Base-by-base conservation (phyloP, 1,140 invertebrate species). In the Drosophila ercepeae region DNA sequence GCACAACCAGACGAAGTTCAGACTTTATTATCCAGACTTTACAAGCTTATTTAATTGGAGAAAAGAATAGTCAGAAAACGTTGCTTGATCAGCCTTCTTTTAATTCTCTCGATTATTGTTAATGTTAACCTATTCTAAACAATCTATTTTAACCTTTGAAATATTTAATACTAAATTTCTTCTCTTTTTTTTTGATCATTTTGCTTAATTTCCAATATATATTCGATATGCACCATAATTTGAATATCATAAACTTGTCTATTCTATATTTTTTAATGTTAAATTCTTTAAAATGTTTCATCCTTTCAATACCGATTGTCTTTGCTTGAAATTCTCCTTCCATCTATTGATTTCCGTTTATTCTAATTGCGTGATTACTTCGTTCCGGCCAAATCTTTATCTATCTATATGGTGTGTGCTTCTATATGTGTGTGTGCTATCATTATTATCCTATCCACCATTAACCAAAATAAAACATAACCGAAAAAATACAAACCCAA, bases 401-500 rank as follows among this genome's bases (percentile, higher is more conserved):
- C 44, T 72, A 41, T 58, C 18, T 68, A 46, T 60, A 41, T 69
- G 63, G 53, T 61, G 64, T 86, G 70, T 67, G 64, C 82, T 79
- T 83, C 52, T 71, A 42, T 78, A 39, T 78, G 41, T 86, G 63
- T 89, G 63, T 89, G 72, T 89, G 78, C 78, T 63, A 25, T 57
- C 57, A 48, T 55, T 65, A 65, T 57, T 73, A 86, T 79, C 75
- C 81, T 72, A 68, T 36, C 53, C 60, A 65, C 54, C 58, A 81
- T 68, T 75, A 78, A 77, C 58, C 27, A 54, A 75, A 81, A 74
- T 52, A 51, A 76, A 77, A 81, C 48, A 60, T 61, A 72, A 51
- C 36, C 46, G 16, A 67, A 63, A 61, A 45, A 32, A 32, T 32
- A 32, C 11, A 75, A 74, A 65, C 21, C 39, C 13, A 18, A 51